A percentile compares a stretch with the other conserved stretches of the same genome.
phyloP scores from a whole-genome alignment of 2,797 vertebrate genomes.

The Lateolabrax maculatus region DNA sequence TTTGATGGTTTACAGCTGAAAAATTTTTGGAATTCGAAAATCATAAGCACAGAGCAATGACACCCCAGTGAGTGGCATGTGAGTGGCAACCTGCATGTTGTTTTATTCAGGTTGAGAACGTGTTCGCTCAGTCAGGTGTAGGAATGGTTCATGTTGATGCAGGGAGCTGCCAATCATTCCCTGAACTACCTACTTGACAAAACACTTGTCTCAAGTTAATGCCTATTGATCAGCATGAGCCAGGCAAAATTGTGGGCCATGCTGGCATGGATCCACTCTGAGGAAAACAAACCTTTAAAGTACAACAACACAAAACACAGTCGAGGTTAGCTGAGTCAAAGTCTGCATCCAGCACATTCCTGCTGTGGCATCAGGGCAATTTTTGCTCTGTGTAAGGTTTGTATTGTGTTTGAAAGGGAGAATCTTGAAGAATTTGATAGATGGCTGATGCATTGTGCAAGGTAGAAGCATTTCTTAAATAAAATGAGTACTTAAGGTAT shows the following conservation, averaged over 20 bases:
- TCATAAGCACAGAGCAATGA: constrained; percentile 18
- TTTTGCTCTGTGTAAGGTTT: background rate
- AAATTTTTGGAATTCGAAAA: background rate
- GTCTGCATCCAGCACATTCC: background rate
- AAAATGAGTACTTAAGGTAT: background rate
- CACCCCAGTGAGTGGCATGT: constrained; percentile 22
- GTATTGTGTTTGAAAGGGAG: background rate
- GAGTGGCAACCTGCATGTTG: too few species aligned
- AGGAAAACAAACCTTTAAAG: constrained; percentile 56
- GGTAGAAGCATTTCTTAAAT: too few species aligned
- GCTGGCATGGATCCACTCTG: constrained; percentile 41
- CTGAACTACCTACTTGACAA: constrained; percentile 59
- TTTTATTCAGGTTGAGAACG: constrained; percentile 26
- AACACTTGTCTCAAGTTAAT: constrained; percentile 66
- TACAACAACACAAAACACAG: constrained; percentile 7
- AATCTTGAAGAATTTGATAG: background rate
- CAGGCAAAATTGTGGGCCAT: constrained; percentile 43
- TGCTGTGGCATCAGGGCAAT: background rate
- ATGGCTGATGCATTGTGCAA: background rate
- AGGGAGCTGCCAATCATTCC: constrained; percentile 58
- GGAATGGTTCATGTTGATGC: constrained; percentile 28
- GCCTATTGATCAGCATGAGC: constrained; percentile 63
- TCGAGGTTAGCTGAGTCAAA: background rate
- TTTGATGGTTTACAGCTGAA: constrained; percentile 22
- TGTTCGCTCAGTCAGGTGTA: constrained; percentile 17